A percentile compares a stretch with the other conserved stretches of the same genome.
These are phyloP conservation scores for Cheumatopsyche charites DNA, from an alignment of 1,140 invertebrate genomes.

Conservation along the genomic window DNA sequence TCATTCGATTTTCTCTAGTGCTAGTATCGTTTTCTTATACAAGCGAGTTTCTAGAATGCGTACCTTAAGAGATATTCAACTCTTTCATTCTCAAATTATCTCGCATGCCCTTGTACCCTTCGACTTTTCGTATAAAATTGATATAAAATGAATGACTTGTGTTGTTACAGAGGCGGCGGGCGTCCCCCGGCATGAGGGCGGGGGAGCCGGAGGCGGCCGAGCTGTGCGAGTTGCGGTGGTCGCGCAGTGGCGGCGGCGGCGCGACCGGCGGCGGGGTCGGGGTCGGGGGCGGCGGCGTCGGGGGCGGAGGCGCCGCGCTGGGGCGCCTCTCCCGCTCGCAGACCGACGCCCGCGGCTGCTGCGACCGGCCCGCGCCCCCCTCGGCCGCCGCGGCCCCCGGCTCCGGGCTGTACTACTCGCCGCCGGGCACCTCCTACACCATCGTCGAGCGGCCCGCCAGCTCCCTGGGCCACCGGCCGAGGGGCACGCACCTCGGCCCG, in stretches of 20 bases:
- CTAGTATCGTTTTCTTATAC: too few species aligned
- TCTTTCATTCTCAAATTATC: too few species aligned
- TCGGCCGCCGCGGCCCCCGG: slow-evolving; percentile 53
- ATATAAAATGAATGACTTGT: too few species aligned
- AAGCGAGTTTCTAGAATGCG: too few species aligned
- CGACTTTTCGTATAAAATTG: too few species aligned
- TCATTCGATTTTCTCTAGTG: too few species aligned
- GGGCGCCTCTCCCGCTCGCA: slow-evolving; percentile 59
- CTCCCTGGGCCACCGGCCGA: slow-evolving; percentile 69
- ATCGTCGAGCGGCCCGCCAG: slow-evolving; percentile 81
- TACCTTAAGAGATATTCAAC: too few species aligned
- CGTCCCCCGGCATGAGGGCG: slow-evolving; percentile 61
- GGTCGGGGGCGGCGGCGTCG: slow-evolving; percentile 50
- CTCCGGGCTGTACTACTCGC: slow-evolving; percentile 71
- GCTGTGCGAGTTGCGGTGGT: slow-evolving; percentile 60
- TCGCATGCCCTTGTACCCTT: too few species aligned
- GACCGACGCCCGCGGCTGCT: slow-evolving; percentile 58
- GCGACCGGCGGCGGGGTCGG: slow-evolving; percentile 51
- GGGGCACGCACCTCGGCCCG: slow-evolving; percentile 69
- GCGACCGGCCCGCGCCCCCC: slow-evolving; percentile 56
- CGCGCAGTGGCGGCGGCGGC: slow-evolving; percentile 51
- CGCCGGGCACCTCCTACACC: slow-evolving; percentile 80
- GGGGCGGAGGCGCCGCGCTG: slow-evolving; percentile 58
- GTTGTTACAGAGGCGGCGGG: slow-evolving; percentile 45
- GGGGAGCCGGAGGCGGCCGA: slow-evolving; percentile 61